phyloP scores from a whole-genome alignment of 2,797 vertebrate genomes.

The Streptopelia turtur region DNA sequence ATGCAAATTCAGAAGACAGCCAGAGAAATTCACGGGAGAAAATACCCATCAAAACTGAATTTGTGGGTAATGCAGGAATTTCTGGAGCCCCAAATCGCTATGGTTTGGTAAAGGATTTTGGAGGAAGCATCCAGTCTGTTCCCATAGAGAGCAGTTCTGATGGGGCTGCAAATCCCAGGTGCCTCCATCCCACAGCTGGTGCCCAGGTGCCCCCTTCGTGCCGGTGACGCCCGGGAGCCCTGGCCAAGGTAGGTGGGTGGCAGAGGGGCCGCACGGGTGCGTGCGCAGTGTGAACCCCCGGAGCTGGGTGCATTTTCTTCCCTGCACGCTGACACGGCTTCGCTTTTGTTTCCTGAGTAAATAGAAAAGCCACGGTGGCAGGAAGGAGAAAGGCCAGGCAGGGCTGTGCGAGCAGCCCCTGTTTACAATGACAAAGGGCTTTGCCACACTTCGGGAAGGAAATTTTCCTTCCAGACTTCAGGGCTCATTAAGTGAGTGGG shows the following conservation, averaged over 20 bases:
- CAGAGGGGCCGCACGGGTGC: not conserved
- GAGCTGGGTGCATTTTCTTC: not conserved
- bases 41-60: not conserved
- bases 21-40: not conserved
- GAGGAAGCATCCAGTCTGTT: not conserved
- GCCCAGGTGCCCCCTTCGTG: not conserved
- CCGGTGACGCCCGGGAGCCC: not conserved
- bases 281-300: not conserved
- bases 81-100: fast-evolving
- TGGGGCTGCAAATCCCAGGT: fast-evolving
- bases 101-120: fast-evolving
- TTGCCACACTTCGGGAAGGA: slow-evolving; percentile 94
- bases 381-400: slow-evolving; percentile 74
- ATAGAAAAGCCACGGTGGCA: slow-evolving; percentile 79
- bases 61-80: fast-evolving
- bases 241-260: not conserved
- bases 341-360: slow-evolving; percentile 77
- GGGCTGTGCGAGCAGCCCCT: slow-evolving; percentile 81
- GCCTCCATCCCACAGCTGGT: fast-evolving
- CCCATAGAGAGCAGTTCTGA: fast-evolving
- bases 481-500: slow-evolving; percentile 87
- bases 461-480: slow-evolving; percentile 85
- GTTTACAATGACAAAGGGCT: slow-evolving; percentile 93
- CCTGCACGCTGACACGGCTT: slow-evolving; percentile 23
- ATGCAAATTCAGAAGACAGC: fast-evolving